Evolutionary conservation across 2,888 invertebrate genomes (phyloP).

Genomic region (Drosophila helvetica): DNA sequence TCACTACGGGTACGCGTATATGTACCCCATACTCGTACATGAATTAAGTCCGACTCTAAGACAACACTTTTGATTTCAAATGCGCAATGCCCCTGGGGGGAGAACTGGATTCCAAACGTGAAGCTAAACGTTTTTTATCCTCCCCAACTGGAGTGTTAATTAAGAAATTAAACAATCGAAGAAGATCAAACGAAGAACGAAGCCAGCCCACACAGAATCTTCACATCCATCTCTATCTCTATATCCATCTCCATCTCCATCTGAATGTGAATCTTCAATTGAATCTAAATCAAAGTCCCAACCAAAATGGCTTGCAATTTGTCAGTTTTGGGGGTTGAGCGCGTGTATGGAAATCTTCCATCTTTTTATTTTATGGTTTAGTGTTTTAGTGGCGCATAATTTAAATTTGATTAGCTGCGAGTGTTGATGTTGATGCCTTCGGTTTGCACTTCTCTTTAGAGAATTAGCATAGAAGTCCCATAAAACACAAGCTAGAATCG

Average conservation of each 20-base stretch:
- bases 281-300: constrained; percentile 26
- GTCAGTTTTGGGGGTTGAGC: constrained; percentile 24
- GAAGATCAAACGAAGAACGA: constrained; percentile 51
- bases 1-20: constrained; percentile 31
- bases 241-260: constrained; percentile 5
- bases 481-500: constrained; percentile 24
- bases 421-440: constrained; percentile 48
- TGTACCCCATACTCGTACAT: constrained; percentile 29
- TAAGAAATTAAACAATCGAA: constrained; percentile 67
- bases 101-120: constrained; percentile 30
- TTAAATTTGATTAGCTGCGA: constrained; percentile 48
- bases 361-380: constrained; percentile 18
- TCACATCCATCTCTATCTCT: neutral
- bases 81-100: constrained; percentile 59
- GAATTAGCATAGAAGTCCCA: constrained; percentile 40
- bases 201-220: constrained; percentile 31
- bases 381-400: constrained; percentile 28
- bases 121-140: constrained; percentile 19
- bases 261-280: neutral
- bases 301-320: constrained; percentile 42
- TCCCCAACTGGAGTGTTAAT: constrained; percentile 63
- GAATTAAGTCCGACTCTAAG: constrained; percentile 29
- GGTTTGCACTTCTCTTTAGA: constrained; percentile 50
- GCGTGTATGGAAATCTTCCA: constrained; percentile 19
- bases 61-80: constrained; percentile 74